Evolutionary conservation across 2,797 vertebrate genomes (phyloP).

Genomic region (Anguilla marmorata): DNA sequence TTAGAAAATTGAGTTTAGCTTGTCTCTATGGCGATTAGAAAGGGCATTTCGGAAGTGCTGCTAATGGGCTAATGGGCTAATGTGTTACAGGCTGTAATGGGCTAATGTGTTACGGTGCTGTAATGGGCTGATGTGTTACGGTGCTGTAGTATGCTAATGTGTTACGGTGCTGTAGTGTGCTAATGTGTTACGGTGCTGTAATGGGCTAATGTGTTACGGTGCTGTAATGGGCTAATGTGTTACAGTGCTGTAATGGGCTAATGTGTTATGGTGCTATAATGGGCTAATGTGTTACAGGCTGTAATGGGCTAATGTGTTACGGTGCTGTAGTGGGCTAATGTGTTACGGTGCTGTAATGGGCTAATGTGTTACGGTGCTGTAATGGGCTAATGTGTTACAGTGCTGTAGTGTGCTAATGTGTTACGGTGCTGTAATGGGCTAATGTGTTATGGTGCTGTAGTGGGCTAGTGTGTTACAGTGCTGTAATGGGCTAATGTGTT

Average conservation of each 20-base stretch:
- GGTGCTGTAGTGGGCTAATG: too few relatives aligned
- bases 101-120: neutral
- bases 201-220: neutral
- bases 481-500: neutral
- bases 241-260: neutral
- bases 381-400: neutral
- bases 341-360: too few relatives aligned
- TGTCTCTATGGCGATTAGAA: too few relatives aligned
- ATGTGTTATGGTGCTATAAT: neutral
- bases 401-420: neutral
- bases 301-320: neutral
- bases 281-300: neutral
- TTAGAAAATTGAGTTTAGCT: too few relatives aligned
- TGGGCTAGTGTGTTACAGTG: neutral
- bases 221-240: neutral
- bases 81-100: neutral
- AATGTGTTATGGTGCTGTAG: too few relatives aligned
- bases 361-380: neutral
- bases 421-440: neutral
- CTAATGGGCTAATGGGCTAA: too few relatives aligned
- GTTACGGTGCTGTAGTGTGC: neutral
- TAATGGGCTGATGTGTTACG: neutral
- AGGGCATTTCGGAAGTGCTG: too few relatives aligned
- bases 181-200: neutral
- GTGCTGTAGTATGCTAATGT: neutral